These are phyloP conservation scores for Setophaga kirtlandii DNA, from an alignment of 2,113 vertebrate genomes.

Conservation along the genomic window DNA sequence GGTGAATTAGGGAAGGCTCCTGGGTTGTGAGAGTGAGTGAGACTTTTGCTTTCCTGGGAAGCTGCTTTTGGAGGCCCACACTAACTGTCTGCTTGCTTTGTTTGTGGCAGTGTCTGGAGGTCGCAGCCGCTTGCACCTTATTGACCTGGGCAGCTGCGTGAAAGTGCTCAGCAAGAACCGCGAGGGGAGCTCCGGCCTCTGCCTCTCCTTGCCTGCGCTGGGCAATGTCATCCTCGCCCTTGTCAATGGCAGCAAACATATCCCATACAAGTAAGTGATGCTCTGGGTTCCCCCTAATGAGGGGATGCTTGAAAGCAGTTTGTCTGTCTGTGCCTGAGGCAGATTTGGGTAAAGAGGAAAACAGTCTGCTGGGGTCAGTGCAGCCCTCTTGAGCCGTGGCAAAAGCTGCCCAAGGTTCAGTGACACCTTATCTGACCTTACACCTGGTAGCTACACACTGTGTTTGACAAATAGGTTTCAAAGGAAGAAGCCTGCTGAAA, in stretches of 20 bases:
- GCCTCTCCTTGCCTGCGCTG: constrained; percentile 92
- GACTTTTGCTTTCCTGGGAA: neutral
- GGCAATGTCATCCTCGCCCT: constrained; percentile 97
- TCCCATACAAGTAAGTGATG: constrained; percentile 93
- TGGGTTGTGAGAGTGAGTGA: neutral
- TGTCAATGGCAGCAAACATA: constrained; percentile 99
- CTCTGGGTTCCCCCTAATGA: neutral
- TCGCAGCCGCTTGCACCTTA: constrained; percentile 95
- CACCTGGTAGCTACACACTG: neutral
- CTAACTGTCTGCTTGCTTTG: constrained; percentile 36
- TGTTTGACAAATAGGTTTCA: neutral
- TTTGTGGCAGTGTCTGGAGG: constrained; percentile 91
- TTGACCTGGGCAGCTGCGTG: constrained; percentile 95
- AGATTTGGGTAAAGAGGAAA: neutral
- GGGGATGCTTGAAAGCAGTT: neutral
- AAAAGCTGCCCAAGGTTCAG: neutral
- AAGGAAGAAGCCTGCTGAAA: neutral
- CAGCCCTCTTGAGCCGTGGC: rapidly evolving
- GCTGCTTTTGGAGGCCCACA: neutral
- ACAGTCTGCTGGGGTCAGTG: neutral
- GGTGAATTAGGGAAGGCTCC: neutral
- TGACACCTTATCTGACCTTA: neutral
- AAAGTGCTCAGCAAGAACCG: constrained; percentile 85
- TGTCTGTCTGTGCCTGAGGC: neutral
- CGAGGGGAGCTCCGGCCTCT: constrained; percentile 84